Evolutionary conservation across 2,797 vertebrate genomes (phyloP).

Genomic region (Rhinogobio ventralis): DNA sequence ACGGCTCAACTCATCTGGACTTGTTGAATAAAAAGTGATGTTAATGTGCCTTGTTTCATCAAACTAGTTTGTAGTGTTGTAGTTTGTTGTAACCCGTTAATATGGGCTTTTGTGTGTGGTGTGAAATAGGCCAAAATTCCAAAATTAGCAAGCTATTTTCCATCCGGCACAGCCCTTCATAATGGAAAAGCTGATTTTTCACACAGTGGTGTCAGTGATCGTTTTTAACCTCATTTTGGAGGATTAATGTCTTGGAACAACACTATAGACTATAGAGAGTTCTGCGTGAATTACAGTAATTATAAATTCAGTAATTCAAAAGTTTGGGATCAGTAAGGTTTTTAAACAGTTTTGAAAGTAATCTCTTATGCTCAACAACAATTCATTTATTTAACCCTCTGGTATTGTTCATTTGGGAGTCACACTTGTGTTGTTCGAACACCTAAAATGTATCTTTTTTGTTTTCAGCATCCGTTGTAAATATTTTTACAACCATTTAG

Average conservation of each 20-base stretch:
- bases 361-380: not conserved
- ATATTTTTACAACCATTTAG: too few species aligned
- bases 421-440: too few species aligned
- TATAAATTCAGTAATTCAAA: not conserved
- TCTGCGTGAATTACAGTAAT: not conserved
- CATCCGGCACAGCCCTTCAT: not conserved
- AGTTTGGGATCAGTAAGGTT: not conserved
- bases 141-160: not conserved
- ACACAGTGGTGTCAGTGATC: not conserved
- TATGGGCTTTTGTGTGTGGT: too few species aligned
- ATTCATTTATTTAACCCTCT: not conserved
- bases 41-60: not conserved
- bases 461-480: too few species aligned
- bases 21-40: not conserved
- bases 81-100: not conserved
- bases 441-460: too few species aligned
- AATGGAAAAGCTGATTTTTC: too few species aligned
- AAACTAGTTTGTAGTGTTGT: not conserved
- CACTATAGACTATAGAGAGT: not conserved
- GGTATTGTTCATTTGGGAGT: too few species aligned
- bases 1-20: not conserved
- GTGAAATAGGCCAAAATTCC: not conserved
- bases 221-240: not conserved
- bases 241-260: not conserved
- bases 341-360: not conserved